phyloP scores from a whole-genome alignment of 2,113 vertebrate genomes.

The Pimephales promelas region DNA sequence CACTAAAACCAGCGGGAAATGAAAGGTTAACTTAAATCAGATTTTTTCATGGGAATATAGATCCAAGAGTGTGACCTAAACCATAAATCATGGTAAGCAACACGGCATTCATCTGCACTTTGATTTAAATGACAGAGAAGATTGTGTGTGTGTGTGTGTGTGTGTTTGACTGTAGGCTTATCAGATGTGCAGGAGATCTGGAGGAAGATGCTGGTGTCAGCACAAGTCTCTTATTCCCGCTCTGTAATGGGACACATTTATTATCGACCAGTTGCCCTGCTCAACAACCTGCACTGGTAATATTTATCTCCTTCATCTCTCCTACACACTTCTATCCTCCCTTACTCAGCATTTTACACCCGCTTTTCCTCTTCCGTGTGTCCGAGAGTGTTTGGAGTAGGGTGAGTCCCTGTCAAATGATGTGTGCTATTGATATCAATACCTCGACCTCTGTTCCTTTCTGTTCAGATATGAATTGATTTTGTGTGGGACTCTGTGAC shows the following conservation, averaged over 20 bases:
- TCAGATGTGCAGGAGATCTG: conserved; percentile 55
- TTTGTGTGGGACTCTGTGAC: conserved; percentile 62
- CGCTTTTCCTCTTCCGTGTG: conserved; percentile 4
- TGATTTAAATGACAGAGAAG: not conserved
- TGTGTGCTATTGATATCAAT: conserved; percentile 75
- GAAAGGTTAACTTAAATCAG: not conserved
- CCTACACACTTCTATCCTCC: conserved; percentile 52
- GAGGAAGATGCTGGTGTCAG: conserved; percentile 68
- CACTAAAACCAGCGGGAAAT: not conserved
- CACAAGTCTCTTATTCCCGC: conserved; percentile 56
- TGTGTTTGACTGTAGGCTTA: conserved; percentile 59
- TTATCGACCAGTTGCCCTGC: conserved; percentile 72
- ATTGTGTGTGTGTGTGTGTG: conserved; percentile 4
- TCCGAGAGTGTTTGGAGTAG: conserved; percentile 63
- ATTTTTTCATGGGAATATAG: too few species aligned
- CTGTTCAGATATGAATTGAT: conserved; percentile 75
- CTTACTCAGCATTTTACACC: conserved; percentile 75
- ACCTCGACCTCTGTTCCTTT: conserved; percentile 75
- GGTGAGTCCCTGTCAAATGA: conserved; percentile 65
- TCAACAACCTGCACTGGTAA: conserved; percentile 68
- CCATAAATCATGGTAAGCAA: too few species aligned
- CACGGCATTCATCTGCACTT: not conserved
- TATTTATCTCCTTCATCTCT: conserved; percentile 64
- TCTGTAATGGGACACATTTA: conserved; percentile 75
- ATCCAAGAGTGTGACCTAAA: not conserved